Conservation (phyloP, 2,888 invertebrate species). For the Tiliacea citrago region DNA sequence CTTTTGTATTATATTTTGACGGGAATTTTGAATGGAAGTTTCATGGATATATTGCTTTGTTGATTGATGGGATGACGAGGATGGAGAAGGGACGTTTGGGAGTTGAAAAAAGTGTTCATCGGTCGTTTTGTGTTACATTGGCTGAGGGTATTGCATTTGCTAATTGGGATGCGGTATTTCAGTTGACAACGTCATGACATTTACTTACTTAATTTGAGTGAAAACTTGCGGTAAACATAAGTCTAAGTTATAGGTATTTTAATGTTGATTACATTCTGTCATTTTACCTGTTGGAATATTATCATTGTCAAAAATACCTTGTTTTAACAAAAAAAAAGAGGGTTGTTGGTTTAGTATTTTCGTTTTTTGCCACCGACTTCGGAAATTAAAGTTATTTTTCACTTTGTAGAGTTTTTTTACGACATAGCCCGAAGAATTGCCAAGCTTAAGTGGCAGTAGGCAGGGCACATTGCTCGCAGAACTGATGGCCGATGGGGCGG, state of each 20-base stretch:
- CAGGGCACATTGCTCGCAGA: too few relatives aligned
- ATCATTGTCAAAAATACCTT: neutral
- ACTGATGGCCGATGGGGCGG: too few relatives aligned
- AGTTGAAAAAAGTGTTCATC: conserved; percentile 24
- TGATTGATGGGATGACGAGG: conserved; percentile 29
- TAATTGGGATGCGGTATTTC: conserved; percentile 16
- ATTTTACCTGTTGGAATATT: neutral
- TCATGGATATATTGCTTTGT: conserved; percentile 15
- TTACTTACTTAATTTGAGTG: neutral
- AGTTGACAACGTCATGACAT: neutral
- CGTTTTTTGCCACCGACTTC: too few relatives aligned
- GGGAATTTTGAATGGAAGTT: conserved; percentile 40
- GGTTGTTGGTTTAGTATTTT: too few relatives aligned
- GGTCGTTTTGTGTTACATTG: conserved; percentile 24
- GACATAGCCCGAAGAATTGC: too few relatives aligned
- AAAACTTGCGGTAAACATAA: neutral
- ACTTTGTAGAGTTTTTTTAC: too few relatives aligned
- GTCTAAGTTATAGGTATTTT: neutral
- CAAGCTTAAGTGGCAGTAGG: too few relatives aligned
- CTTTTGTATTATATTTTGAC: conserved; percentile 51
- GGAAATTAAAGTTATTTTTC: too few relatives aligned
- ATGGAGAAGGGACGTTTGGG: conserved; percentile 5
- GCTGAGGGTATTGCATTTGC: conserved; percentile 12
- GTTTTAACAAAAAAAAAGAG: too few relatives aligned
- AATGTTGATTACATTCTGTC: neutral